Evolutionary conservation across 2,888 invertebrate species (phyloP), one percentile per base, ranked within the genome.

Genomic region (Sabatieria punctata): DNA sequence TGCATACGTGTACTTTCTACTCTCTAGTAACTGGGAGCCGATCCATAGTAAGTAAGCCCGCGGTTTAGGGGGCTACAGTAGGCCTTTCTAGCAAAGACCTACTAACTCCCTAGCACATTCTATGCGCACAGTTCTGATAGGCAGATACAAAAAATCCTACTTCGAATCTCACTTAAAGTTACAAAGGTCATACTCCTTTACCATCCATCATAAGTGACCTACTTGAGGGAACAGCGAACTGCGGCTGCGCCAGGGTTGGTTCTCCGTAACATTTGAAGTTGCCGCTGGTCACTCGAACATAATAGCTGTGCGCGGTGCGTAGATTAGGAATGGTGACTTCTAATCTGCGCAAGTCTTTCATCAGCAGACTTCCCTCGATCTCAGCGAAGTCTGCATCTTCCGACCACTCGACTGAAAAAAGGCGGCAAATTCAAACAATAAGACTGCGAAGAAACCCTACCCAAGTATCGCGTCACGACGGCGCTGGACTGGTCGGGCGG

Each of bases 231-330:
- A 85, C 79, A 8, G 88, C 82, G 58, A 81, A 82, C 38, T 78
- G 72, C 1, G 91, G 91, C 35, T 78, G 78, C 1, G 86, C 80
- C 13, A 75, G 73, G 33, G 78, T 74, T 60, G 75, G 81, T 15
- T 76, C 73, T 26, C 89, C 85, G 75, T 79, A 91, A 1, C 89
- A 91, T 64, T 84, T 85, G 52, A 89, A 73, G 64, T 93, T 93
- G 43, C 91, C 89, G 43, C 85, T 83, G n/a, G 82, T 76, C 0
- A 85, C 84, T 51, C 91, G 75, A 67, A 91, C 84, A 70, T 80
- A 85, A 70, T 89, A 91, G 52, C 80, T 75, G 21, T 80, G 74
- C 4, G 89, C 88, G 55, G 84, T 78, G n/a, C 78, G 77, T 50
- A 93, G 72, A 38, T 81, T 80, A n/a, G 75, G 75, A 49, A 80